Percentiles rank a stretch among this genome's conserved stretches.
Conservation (phyloP, 2,888 invertebrate genomes). For the Chaetogeoica ovagalla region DNA sequence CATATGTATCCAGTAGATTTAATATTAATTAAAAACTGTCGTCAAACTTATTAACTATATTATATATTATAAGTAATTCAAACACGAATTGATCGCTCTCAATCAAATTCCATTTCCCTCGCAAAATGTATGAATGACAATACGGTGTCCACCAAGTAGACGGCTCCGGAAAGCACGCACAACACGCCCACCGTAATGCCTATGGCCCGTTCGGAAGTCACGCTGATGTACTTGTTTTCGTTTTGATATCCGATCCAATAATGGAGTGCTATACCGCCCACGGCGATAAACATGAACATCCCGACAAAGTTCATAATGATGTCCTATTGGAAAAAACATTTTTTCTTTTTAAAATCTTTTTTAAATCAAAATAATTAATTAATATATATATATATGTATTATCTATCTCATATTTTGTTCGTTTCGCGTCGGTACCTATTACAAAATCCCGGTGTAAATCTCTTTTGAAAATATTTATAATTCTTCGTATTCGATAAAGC, state of each 20-base stretch:
- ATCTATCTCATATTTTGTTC: too few relatives aligned
- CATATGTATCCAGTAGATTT: not conserved
- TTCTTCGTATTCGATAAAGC: too few relatives aligned
- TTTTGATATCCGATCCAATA: conserved; percentile 87
- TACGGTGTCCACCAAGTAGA: conserved; percentile 79
- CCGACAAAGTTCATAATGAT: conserved; percentile 87
- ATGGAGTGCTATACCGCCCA: conserved; percentile 83
- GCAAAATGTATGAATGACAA: conserved; percentile 75
- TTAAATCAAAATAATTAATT: too few relatives aligned
- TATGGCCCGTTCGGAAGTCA: conserved; percentile 76
- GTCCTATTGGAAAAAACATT: conserved; percentile 65
- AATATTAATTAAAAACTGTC: not conserved
- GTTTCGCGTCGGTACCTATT: too few relatives aligned
- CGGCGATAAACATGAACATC: conserved; percentile 80
- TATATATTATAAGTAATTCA: not conserved
- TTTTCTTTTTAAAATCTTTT: too few relatives aligned
- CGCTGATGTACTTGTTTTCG: conserved; percentile 75
- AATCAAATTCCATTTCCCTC: conserved; percentile 62
- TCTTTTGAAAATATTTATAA: too few relatives aligned
- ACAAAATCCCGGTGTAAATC: too few relatives aligned
- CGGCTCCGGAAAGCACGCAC: conserved; percentile 77
- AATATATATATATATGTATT: too few relatives aligned
- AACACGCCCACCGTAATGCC: conserved; percentile 80
- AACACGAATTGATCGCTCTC: not conserved
- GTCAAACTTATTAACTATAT: not conserved